Conservation (phyloP, 2,888 invertebrate genomes). For the Tipula lateralis region DNA sequence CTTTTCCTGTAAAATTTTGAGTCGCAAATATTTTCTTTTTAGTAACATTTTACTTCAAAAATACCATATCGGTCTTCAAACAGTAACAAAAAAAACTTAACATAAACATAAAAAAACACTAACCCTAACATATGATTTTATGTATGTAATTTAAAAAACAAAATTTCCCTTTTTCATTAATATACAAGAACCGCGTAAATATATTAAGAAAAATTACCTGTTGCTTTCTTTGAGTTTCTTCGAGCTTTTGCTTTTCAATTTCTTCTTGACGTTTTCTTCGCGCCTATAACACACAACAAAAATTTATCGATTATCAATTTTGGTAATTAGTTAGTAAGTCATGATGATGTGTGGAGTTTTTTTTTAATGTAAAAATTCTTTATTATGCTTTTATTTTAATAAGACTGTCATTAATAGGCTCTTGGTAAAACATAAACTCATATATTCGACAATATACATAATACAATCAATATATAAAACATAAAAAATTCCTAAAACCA, state of each 20-base stretch:
- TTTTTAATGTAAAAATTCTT: too few relatives aligned
- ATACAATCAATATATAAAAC: background rate
- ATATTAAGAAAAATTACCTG: constrained; percentile 57
- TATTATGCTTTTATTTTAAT: background rate
- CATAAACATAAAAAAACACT: background rate
- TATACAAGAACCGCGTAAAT: background rate
- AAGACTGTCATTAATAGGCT: background rate
- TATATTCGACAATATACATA: background rate
- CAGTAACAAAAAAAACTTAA: background rate
- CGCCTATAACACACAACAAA: constrained; percentile 61
- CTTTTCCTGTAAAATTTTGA: constrained; percentile 64
- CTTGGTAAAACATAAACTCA: too few relatives aligned
- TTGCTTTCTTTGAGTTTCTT: constrained; percentile 78
- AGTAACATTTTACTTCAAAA: background rate
- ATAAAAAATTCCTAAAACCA: background rate
- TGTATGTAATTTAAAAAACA: background rate
- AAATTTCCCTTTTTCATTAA: constrained; percentile 5
- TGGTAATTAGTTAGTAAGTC: background rate
- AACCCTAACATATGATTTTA: background rate
- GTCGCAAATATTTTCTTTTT: background rate
- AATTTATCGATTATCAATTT: constrained; percentile 37
- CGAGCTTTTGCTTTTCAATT: constrained; percentile 74
- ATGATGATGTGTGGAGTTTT: background rate
- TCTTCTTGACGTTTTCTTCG: constrained; percentile 82
- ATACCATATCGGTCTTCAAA: background rate